Base-by-base conservation (phyloP, 2,797 vertebrate genomes). In the Sebastes wilsoni region DNA sequence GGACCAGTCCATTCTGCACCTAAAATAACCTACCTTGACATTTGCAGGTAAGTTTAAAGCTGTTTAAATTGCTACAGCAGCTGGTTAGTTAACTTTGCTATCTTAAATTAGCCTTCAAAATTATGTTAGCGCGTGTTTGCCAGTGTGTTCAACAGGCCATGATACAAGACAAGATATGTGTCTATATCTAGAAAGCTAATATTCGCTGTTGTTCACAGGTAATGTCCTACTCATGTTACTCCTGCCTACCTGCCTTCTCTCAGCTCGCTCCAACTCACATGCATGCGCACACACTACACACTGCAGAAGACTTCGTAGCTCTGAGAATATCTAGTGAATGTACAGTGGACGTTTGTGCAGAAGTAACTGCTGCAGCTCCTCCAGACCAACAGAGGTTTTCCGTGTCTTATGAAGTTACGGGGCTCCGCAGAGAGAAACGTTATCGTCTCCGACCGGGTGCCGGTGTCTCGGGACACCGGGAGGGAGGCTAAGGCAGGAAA, bases 231-330 rank as follows among this genome's bases (percentile, higher is more conserved):
- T 32, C 11, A 36, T 65, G 22, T 65, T 25, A 28, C 14, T 28
- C 0, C 34, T 36, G 34, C 34, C 34, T 36, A 0, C 36, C 0
- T 38, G 36, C 36, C 36, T 38, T 38, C 36, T 38, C 36, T 38
- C 13, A 38, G 36, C 36, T 38, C 13, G 5, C 36, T 38, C 36
- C 13, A 38, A 0, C 36, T 38, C 36, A 38, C 13, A 0, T 38
- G 36, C 13, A 38, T 14, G 36, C 5, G 0, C 36, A 1, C 36
- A 38, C 36, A 38, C 36, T 38, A 38, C 36, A 38, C 36, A 38
- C 36, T 38, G 36, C 36, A 38, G 36, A 14, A 38, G 13, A 38
- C 13, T 38, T 38, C 13, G 0, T 38, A 38, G 36, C 36, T 38
- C 36, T 38, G 13, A 38, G 36, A 38, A 6, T 38, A 38, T 38